These are phyloP conservation scores for Neomonachus schauinslandi DNA, from an alignment of 2,113 vertebrate species.

Conservation along the genomic window DNA sequence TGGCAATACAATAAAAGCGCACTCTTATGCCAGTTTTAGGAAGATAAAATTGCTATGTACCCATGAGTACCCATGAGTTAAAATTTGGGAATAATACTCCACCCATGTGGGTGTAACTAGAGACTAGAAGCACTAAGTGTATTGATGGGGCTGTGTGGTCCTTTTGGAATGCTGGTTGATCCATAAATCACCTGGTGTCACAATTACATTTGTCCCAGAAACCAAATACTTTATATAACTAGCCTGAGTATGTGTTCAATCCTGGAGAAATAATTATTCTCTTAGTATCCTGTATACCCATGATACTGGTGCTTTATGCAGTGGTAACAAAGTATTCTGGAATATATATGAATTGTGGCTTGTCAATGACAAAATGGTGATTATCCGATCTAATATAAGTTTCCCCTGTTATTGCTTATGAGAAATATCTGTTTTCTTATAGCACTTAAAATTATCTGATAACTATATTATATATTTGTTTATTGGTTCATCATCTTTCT, in stretches of 20 bases:
- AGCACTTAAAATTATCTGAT: neutral
- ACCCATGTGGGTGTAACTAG: neutral
- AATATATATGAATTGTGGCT: neutral
- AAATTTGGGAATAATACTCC: neutral
- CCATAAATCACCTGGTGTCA: neutral
- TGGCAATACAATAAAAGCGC: neutral
- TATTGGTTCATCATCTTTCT: neutral
- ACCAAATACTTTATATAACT: slow-evolving; percentile 16
- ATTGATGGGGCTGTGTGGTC: neutral
- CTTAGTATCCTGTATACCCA: neutral
- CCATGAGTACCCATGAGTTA: neutral
- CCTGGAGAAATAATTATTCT: neutral
- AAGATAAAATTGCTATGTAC: slow-evolving; percentile 27
- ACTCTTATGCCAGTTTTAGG: neutral
- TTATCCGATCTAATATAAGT: neutral
- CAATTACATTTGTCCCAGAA: neutral
- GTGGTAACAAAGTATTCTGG: neutral
- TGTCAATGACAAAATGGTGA: neutral
- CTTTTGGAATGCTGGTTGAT: slow-evolving; percentile 6
- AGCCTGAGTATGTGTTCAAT: neutral
- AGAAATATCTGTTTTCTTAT: neutral
- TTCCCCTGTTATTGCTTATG: neutral
- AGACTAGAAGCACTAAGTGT: neutral
- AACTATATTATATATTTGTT: neutral
- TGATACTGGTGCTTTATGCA: neutral